A percentile compares a stretch with the other conserved stretches of the same genome.
phyloP scores from a whole-genome alignment of 1,140 invertebrate genomes.

The Listronotus bonariensis region DNA sequence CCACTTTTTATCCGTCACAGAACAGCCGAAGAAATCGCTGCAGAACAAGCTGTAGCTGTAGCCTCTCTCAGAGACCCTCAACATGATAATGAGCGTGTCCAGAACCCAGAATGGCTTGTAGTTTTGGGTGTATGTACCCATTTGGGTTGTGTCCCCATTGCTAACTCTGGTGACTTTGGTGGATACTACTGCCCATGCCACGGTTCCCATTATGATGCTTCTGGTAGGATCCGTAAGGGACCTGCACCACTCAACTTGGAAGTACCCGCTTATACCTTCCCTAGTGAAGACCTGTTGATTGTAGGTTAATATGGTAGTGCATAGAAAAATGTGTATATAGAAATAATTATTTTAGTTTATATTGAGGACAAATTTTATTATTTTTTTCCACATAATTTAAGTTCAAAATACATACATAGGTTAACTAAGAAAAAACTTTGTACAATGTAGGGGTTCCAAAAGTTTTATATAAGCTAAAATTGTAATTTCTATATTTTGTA shows the following conservation, averaged over 20 bases:
- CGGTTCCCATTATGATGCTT: slow-evolving; percentile 98
- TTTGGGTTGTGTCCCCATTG: slow-evolving; percentile 95
- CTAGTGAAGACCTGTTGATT: slow-evolving; percentile 72
- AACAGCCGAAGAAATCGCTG: slow-evolving; percentile 78
- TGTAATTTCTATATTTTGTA: too few species aligned
- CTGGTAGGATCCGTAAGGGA: slow-evolving; percentile 96
- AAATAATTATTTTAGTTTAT: slow-evolving; percentile 2
- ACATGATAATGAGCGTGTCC: slow-evolving; percentile 78
- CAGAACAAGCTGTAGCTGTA: slow-evolving; percentile 76
- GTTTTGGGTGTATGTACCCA: slow-evolving; percentile 98
- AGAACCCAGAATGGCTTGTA: slow-evolving; percentile 89
- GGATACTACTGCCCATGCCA: slow-evolving; percentile 99
- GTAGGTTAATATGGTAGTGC: slow-evolving; percentile 69
- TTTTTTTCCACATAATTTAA: background rate
- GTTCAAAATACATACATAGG: background rate
- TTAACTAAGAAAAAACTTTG: background rate
- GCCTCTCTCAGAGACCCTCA: slow-evolving; percentile 85
- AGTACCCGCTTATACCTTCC: slow-evolving; percentile 85
- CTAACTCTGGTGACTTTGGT: slow-evolving; percentile 89
- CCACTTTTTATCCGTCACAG: slow-evolving; percentile 95
- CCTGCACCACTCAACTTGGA: slow-evolving; percentile 97
- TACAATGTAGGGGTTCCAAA: background rate
- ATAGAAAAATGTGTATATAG: background rate
- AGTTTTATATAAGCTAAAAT: background rate
- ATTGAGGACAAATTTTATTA: background rate